These are phyloP conservation scores for Leptatherina wallacei DNA, from an alignment of 2,797 vertebrate genomes.

Conservation along the genomic window DNA sequence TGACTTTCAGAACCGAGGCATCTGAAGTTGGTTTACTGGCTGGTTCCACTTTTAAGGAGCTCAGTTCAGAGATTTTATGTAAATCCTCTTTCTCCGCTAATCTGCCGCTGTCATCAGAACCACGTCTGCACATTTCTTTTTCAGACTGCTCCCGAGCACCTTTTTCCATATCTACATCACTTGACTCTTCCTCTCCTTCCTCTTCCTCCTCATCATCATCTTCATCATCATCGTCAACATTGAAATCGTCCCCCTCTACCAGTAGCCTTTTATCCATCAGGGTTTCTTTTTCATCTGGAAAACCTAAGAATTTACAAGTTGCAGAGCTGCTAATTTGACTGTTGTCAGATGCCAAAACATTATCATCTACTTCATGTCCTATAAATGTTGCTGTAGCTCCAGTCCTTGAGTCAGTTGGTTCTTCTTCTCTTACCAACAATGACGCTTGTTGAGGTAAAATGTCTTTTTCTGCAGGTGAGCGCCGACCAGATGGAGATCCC, in stretches of 20 bases:
- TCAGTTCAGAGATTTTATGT: conserved; percentile 56
- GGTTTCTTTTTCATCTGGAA: conserved; percentile 78
- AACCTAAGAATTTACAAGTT: conserved; percentile 63
- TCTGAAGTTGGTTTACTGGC: conserved; percentile 40
- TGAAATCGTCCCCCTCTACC: conserved; percentile 81
- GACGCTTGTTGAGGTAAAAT: conserved; percentile 57
- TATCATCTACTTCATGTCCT: conserved; percentile 74
- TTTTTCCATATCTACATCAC: conserved; percentile 94
- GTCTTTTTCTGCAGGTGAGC: conserved; percentile 79
- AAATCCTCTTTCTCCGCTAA: conserved; percentile 58
- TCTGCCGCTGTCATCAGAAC: conserved; percentile 51
- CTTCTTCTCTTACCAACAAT: conserved; percentile 32
- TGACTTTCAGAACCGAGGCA: conserved; percentile 29
- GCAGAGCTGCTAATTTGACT: conserved; percentile 69
- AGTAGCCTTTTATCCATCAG: conserved; percentile 77
- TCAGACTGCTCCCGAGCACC: conserved; percentile 94
- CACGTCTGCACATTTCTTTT: conserved; percentile 85
- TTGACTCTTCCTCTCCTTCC: conserved; percentile 83
- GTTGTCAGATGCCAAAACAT: conserved; percentile 79
- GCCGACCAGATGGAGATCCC: conserved; percentile 67
- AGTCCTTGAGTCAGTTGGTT: conserved; percentile 51
- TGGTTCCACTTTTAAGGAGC: conserved; percentile 42
- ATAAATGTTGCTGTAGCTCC: conserved; percentile 42
- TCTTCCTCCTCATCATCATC: conserved; percentile 76
- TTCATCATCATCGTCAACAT: conserved; percentile 75